Percentiles rank a stretch among this genome's conserved stretches.
phyloP scores from a whole-genome alignment of 2,797 vertebrate species.

The Myotis findleyi region DNA sequence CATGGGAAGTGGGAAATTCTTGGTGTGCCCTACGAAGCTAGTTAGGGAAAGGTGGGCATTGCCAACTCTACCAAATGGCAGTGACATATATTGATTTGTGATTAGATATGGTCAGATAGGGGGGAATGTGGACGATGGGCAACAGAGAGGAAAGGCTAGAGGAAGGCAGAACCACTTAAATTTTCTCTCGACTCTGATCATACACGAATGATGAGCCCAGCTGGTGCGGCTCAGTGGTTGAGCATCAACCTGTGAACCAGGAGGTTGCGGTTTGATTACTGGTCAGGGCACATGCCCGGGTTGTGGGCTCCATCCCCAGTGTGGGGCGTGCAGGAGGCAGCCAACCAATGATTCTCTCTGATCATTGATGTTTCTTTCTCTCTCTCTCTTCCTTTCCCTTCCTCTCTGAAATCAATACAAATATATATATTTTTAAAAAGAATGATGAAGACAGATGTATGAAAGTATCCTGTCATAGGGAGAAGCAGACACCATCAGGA shows the following conservation, averaged over 20 bases:
- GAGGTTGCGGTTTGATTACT: too few species aligned
- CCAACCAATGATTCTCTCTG: too few species aligned
- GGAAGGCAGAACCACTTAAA: background rate
- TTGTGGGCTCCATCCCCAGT: too few species aligned
- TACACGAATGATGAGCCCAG: background rate
- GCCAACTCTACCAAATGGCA: background rate
- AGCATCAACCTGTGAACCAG: too few species aligned
- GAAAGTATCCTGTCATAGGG: background rate
- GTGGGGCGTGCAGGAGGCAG: too few species aligned
- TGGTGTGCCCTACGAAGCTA: background rate
- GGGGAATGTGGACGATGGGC: background rate
- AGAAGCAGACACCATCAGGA: background rate
- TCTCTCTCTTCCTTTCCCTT: too few species aligned
- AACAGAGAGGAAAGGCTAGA: background rate
- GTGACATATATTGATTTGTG: too few species aligned
- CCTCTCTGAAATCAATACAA: too few species aligned
- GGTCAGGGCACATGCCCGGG: too few species aligned
- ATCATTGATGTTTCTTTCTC: too few species aligned
- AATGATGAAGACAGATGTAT: background rate
- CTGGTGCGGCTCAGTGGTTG: too few species aligned
- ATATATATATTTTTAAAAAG: too few species aligned
- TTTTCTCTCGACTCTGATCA: background rate
- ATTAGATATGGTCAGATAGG: background rate
- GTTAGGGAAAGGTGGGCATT: background rate
- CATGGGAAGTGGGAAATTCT: background rate